A percentile compares a stretch with the other conserved stretches of the same genome.
Evolutionary conservation across 2,888 invertebrate species (phyloP).

Genomic region (Drosophila kuntzei): DNA sequence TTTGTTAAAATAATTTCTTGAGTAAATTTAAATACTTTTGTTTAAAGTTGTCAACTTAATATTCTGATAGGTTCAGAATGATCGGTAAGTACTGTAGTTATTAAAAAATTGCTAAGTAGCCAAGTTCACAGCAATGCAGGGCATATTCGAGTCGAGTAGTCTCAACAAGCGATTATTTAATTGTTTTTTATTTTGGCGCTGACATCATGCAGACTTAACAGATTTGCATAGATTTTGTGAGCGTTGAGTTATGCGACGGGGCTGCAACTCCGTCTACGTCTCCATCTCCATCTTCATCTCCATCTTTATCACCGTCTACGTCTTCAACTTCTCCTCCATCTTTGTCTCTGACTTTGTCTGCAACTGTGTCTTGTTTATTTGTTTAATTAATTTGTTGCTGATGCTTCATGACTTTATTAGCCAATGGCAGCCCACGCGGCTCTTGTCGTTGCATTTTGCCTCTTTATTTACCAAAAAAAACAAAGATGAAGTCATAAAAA

Average conservation of each 20-base stretch:
- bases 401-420: slow-evolving; percentile 70
- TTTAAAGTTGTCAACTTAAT: not conserved
- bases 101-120: too few relatives aligned
- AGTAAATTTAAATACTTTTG: not conserved
- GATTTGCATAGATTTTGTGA: slow-evolving; percentile 68
- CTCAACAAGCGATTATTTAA: not conserved
- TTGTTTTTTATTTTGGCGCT: slow-evolving; percentile 54
- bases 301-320: not conserved
- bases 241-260: slow-evolving; percentile 21
- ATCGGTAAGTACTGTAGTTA: too few relatives aligned
- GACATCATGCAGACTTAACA: slow-evolving; percentile 65
- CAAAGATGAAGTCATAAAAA: slow-evolving; percentile 72
- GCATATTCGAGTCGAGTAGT: not conserved
- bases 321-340: slow-evolving; percentile 10
- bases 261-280: slow-evolving; percentile 24
- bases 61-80: not conserved
- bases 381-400: slow-evolving; percentile 75
- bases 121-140: not conserved
- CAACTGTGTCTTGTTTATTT: slow-evolving; percentile 54
- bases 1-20: not conserved
- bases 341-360: slow-evolving; percentile 12
- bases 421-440: slow-evolving; percentile 61
- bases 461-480: slow-evolving; percentile 33
- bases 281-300: not conserved
- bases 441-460: slow-evolving; percentile 38